Evolutionary conservation across 2,888 invertebrate species (phyloP).

Genomic region (Cynaeus angustus): DNA sequence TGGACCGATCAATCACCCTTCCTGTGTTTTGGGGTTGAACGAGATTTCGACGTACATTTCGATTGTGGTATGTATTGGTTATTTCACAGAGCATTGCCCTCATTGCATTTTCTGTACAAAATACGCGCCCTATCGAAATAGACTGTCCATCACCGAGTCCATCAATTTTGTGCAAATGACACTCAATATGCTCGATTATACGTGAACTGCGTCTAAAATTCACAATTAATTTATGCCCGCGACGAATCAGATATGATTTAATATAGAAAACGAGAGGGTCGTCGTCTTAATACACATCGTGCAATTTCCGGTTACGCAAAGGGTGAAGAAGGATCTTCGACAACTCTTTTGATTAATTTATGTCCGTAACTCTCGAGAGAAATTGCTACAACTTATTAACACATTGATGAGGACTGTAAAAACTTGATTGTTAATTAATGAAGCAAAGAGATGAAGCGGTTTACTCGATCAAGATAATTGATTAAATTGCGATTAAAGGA

Average conservation of each 20-base stretch:
- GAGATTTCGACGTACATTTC: conserved; percentile 55
- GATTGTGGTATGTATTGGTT: conserved; percentile 65
- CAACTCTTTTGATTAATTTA: conserved; percentile 16
- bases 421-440: conserved; percentile 55
- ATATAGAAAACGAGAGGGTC: conserved; percentile 48
- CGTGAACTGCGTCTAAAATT: conserved; percentile 34
- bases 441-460: conserved; percentile 52
- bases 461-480: conserved; percentile 48
- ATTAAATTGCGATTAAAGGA: conserved; percentile 52
- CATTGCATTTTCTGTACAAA: conserved; percentile 61
- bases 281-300: conserved; percentile 69
- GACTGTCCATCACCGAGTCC: conserved; percentile 57
- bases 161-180: conserved; percentile 66
- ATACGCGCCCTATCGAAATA: conserved; percentile 58
- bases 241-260: conserved; percentile 35
- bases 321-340: conserved; percentile 35
- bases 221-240: conserved; percentile 47
- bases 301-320: conserved; percentile 68
- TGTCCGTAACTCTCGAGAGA: conserved; percentile 2
- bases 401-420: conserved; percentile 22
- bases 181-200: conserved; percentile 54
- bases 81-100: conserved; percentile 68
- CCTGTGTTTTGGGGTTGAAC: conserved; percentile 52
- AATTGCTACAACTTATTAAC: conserved; percentile 27
- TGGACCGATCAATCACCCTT: conserved; percentile 61